phyloP scores from a whole-genome alignment of 2,113 vertebrate genomes.

The Melanostigma gelatinosum region DNA sequence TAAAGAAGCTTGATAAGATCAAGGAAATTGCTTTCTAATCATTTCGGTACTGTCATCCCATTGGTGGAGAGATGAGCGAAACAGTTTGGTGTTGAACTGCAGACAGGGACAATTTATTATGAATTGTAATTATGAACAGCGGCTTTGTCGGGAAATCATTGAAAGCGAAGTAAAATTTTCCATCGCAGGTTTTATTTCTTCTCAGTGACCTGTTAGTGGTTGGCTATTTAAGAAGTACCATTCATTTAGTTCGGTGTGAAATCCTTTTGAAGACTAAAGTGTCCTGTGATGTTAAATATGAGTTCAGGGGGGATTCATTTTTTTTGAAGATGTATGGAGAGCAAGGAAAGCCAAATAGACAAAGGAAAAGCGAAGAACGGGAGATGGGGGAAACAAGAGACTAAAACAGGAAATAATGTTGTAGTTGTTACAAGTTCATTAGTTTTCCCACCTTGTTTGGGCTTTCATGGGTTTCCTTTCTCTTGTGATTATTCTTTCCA shows the following conservation, averaged over 20 bases:
- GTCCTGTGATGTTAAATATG: slow-evolving; percentile 54
- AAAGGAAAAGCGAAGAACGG: slow-evolving; percentile 15
- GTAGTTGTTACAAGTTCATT: slow-evolving; percentile 69
- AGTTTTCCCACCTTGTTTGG: slow-evolving; percentile 58
- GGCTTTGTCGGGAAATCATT: slow-evolving; percentile 59
- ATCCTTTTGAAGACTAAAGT: slow-evolving; percentile 53
- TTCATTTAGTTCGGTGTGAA: slow-evolving; percentile 47
- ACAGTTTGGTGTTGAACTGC: slow-evolving; percentile 38
- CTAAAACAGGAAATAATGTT: slow-evolving; percentile 51
- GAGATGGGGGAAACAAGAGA: slow-evolving; percentile 43
- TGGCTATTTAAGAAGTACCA: slow-evolving; percentile 30
- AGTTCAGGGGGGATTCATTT: slow-evolving; percentile 30
- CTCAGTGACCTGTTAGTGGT: slow-evolving; percentile 43
- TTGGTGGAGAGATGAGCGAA: slow-evolving; percentile 30
- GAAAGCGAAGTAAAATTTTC: slow-evolving; percentile 59
- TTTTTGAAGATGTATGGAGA: slow-evolving; percentile 39
- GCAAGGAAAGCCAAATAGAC: slow-evolving; percentile 11
- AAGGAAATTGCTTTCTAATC: slow-evolving; percentile 41
- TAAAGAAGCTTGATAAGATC: slow-evolving; percentile 37
- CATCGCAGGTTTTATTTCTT: slow-evolving; percentile 44
- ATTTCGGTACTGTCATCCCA: background rate
- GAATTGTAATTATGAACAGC: slow-evolving; percentile 52
- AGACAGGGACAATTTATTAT: slow-evolving; percentile 37
- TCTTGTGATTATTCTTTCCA: slow-evolving; percentile 51
- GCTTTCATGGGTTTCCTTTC: slow-evolving; percentile 59